These are phyloP conservation scores for Cerastis leucographa DNA, from an alignment of 2,888 invertebrate genomes.

Conservation along the genomic window DNA sequence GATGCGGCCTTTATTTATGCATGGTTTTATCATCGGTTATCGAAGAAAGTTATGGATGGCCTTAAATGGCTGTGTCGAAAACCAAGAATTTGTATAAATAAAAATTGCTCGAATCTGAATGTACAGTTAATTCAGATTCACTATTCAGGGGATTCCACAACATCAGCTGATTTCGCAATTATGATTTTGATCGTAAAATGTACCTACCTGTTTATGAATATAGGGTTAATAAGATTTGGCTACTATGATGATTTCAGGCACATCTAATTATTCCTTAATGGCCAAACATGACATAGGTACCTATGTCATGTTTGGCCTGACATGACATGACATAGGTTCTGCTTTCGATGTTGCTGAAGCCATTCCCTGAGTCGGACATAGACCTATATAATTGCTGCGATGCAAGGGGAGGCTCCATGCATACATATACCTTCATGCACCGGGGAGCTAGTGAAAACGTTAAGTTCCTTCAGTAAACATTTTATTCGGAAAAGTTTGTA, in stretches of 20 bases:
- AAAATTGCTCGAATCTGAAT: neutral
- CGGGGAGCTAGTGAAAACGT: neutral
- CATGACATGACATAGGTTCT: neutral
- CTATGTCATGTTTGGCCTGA: no score
- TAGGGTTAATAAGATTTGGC: neutral
- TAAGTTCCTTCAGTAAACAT: neutral
- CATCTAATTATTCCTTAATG: neutral
- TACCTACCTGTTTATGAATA: neutral
- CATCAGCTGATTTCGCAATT: neutral
- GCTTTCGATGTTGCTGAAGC: neutral
- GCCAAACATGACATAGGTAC: neutral
- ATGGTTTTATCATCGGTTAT: conserved; percentile 30
- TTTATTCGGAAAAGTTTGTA: neutral
- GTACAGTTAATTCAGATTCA: neutral
- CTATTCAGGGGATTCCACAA: neutral
- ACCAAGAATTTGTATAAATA: neutral
- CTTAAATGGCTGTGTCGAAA: conserved; percentile 8
- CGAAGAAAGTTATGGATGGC: conserved; percentile 31
- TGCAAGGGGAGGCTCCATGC: neutral
- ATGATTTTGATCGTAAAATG: neutral
- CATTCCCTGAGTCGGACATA: neutral
- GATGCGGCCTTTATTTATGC: conserved; percentile 35
- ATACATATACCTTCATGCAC: neutral
- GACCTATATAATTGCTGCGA: neutral
- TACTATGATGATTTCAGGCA: neutral